These are phyloP conservation scores for Anabas testudineus DNA, from an alignment of 2,797 vertebrate species.

Conservation along the genomic window DNA sequence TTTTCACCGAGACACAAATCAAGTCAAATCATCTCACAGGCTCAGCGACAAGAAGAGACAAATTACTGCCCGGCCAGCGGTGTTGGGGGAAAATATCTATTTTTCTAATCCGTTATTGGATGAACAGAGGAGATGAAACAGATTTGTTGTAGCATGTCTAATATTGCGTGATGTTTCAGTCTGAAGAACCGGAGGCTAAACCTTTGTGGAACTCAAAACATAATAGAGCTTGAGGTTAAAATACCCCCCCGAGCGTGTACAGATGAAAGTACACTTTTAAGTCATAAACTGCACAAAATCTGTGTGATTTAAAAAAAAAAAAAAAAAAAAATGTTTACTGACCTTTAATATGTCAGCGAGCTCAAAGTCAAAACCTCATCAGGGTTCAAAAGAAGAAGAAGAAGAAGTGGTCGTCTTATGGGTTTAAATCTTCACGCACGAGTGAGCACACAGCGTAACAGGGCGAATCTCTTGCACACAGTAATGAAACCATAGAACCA, in stretches of 20 bases:
- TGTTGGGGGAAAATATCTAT: constrained; percentile 64
- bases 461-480: constrained; percentile 60
- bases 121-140: constrained; percentile 65
- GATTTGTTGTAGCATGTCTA: constrained; percentile 71
- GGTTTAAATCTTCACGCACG: constrained; percentile 43
- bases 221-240: constrained; percentile 38
- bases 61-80: constrained; percentile 53
- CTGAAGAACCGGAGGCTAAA: constrained; percentile 63
- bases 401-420: constrained; percentile 33
- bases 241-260: constrained; percentile 38
- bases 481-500: constrained; percentile 49
- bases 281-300: constrained; percentile 42
- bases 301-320: no score
- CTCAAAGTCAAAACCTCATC: constrained; percentile 26
- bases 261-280: constrained; percentile 49
- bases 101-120: constrained; percentile 78
- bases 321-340: constrained; percentile 41
- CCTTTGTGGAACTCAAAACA: constrained; percentile 60
- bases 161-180: constrained; percentile 61
- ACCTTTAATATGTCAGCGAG: constrained; percentile 44
- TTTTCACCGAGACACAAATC: constrained; percentile 66
- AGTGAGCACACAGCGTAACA: constrained; percentile 44
- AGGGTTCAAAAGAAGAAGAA: constrained; percentile 35
- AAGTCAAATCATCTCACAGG: constrained; percentile 67
- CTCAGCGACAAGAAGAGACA: constrained; percentile 56